Evolutionary conservation across 2,797 vertebrate species (phyloP).

Genomic region (Notolabrus celidotus): DNA sequence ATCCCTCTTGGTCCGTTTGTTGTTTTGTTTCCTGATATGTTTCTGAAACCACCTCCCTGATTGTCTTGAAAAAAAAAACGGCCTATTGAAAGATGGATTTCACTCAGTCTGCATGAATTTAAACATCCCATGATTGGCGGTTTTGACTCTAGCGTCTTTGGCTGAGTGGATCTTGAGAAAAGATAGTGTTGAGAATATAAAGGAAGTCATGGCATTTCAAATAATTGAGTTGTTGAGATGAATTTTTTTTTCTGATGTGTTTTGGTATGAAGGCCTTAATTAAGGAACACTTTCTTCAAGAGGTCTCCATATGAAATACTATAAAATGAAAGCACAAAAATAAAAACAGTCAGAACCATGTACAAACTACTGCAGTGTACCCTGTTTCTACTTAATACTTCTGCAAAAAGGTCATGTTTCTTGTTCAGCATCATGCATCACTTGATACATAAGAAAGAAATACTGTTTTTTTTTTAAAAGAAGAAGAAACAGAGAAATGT

Average conservation of each 20-base stretch:
- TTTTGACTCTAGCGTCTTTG: not conserved
- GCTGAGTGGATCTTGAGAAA: not conserved
- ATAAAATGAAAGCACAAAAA: constrained; percentile 20
- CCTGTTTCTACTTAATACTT: not conserved
- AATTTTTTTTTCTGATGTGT: not conserved
- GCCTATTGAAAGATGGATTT: not conserved
- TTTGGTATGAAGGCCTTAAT: not conserved
- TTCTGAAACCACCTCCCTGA: not conserved
- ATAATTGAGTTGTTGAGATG: not conserved
- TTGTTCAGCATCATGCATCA: constrained; percentile 13
- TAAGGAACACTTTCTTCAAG: not conserved
- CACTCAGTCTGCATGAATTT: not conserved
- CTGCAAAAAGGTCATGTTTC: not conserved
- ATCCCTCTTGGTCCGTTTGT: constrained; percentile 3
- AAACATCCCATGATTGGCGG: not conserved
- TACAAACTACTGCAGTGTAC: not conserved
- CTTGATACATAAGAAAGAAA: constrained; percentile 41
- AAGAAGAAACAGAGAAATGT: constrained; percentile 43
- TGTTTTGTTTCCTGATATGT: too few species aligned
- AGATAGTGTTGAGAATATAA: not conserved
- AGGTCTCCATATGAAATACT: constrained; percentile 47
- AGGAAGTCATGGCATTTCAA: not conserved
- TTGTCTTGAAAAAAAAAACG: constrained; percentile 19
- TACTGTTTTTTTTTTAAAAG: constrained; percentile 47
- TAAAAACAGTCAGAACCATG: constrained; percentile 34